phyloP scores from a whole-genome alignment of 2,113 vertebrate genomes.

The Lichenostomus cassidix region DNA sequence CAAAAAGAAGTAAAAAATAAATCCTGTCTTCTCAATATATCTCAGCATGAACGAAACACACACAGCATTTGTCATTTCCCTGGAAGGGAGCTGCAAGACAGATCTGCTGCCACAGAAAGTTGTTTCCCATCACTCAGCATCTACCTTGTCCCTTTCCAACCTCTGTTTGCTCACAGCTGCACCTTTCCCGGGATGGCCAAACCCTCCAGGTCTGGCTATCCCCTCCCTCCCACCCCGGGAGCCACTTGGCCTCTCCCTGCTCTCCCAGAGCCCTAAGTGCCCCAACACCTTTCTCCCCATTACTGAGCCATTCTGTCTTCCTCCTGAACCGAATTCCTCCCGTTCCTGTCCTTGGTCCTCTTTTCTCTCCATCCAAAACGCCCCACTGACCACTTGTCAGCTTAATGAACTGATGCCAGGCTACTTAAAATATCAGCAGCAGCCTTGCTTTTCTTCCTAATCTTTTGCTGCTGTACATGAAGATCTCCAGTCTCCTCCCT shows the following conservation, averaged over 20 bases:
- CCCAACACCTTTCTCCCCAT: background rate
- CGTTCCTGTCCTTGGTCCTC: background rate
- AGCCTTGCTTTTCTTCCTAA: background rate
- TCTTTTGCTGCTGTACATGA: background rate
- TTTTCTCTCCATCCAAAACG: background rate
- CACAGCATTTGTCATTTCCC: background rate
- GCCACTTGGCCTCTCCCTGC: background rate
- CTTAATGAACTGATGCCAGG: background rate
- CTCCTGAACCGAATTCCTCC: accelerated
- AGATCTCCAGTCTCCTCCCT: background rate
- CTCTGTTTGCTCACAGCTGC: background rate
- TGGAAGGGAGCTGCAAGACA: background rate
- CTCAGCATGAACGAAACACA: background rate
- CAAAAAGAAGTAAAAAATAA: background rate
- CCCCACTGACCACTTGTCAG: background rate
- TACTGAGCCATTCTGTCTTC: background rate
- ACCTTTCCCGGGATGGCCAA: accelerated
- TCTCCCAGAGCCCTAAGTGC: background rate
- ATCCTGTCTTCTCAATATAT: background rate
- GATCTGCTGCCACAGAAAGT: background rate
- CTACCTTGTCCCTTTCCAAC: background rate
- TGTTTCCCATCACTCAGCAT: background rate
- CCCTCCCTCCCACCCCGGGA: background rate
- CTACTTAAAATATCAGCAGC: background rate
- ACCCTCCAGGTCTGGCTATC: accelerated